Conservation (phyloP, 2,888 invertebrate genomes). For the Spilosoma lubricipeda region DNA sequence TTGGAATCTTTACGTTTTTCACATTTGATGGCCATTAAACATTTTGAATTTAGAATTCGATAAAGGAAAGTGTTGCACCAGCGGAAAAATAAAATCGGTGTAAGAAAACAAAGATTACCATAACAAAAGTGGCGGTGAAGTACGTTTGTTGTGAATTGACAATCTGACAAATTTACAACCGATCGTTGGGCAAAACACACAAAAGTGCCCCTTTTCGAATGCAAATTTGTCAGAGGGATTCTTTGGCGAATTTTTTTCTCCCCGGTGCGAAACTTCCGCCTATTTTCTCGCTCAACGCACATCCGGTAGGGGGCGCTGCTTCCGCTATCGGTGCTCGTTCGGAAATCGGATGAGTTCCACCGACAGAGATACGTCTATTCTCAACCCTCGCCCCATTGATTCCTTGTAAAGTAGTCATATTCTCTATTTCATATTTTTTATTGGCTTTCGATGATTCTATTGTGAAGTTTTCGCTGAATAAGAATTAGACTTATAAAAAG, state of each 20-base stretch:
- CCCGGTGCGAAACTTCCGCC: slow-evolving; percentile 81
- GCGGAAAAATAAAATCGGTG: slow-evolving; percentile 53
- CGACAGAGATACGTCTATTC: slow-evolving; percentile 72
- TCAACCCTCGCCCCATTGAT: slow-evolving; percentile 69
- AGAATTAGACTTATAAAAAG: too few species aligned
- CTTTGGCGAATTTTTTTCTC: slow-evolving; percentile 75
- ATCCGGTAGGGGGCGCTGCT: slow-evolving; percentile 75
- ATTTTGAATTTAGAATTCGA: slow-evolving; percentile 45
- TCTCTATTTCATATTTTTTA: slow-evolving; percentile 76
- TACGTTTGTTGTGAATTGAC: slow-evolving; percentile 79
- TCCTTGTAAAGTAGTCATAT: slow-evolving; percentile 68
- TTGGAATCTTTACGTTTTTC: slow-evolving; percentile 58
- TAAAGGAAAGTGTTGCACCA: slow-evolving; percentile 43
- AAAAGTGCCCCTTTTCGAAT: slow-evolving; percentile 81
- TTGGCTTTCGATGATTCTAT: slow-evolving; percentile 66
- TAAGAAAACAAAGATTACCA: slow-evolving; percentile 75
- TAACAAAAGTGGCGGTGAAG: slow-evolving; percentile 80
- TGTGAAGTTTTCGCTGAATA: slow-evolving; percentile 30
- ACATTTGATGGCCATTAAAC: slow-evolving; percentile 39
- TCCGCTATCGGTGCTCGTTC: slow-evolving; percentile 76
- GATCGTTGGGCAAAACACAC: slow-evolving; percentile 77
- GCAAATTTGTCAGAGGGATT: slow-evolving; percentile 81
- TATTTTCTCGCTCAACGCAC: slow-evolving; percentile 85
- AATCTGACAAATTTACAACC: slow-evolving; percentile 84
- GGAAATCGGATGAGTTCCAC: slow-evolving; percentile 77